Evolutionary conservation across 2,888 invertebrate species (phyloP), one percentile per base, ranked within the genome.

Genomic region (Lasius fuliginosus): DNA sequence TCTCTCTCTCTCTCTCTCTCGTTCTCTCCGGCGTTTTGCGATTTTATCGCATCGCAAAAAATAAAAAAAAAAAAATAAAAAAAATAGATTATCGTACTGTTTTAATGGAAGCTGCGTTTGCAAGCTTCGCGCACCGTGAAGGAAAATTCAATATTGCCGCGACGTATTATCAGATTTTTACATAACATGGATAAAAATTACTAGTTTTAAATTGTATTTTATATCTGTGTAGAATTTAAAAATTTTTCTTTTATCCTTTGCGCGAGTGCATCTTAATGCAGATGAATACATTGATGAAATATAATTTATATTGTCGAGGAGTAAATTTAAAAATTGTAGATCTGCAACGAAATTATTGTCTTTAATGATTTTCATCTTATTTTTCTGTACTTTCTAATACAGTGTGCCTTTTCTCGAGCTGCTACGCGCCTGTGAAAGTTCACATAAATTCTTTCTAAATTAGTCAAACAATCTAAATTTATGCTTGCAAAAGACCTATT

Each of bases 41-140:
- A 83, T 83, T 83, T 69, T 83, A 77, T 67, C 42, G 83, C 64
- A 46, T 67, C 27, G 76, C 23, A 53, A 56, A 76, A 81, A 64
- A 74, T 23, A 23, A 23, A 23, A 23, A 23, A 23, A 23, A 23
- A 23, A 23, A 23, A 23, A 23, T 0, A 0, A 49, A 56, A 75
- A 82, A 65, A 75, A 65, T 62, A 64, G 36, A 74, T 64, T 71
- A 53, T 27, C 36, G 58, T 62, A 74, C 15, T 46, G 58, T 68
- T 42, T 36, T 58, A 56, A 79, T 76, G 68, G 27, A 30, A 46
- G 46, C 53, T 65, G 53, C 27, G 33, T 27, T 18, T 30, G 73
- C 58, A 27, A 42, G 74, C 40, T 73, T 60, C 18, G 33, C 9
- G 30, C 23, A 62, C 18, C 15, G 27, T 27, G 75, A 30, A 56